A percentile compares a stretch with the other conserved stretches of the same genome.
Conservation (phyloP, 2,113 vertebrate species). For the Mandrillus leucophaeus region DNA sequence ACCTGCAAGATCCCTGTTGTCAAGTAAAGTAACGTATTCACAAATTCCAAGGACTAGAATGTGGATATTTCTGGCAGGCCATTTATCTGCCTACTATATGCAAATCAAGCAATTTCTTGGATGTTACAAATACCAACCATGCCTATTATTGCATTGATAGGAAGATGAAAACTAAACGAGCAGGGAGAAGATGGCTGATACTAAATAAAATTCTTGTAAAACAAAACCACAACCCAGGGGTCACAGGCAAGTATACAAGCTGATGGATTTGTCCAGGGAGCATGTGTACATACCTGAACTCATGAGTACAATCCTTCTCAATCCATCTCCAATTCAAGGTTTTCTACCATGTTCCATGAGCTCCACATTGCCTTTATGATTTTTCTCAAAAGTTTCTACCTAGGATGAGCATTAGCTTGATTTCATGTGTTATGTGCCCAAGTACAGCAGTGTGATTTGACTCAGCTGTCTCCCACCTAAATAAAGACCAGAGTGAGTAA, state of each 20-base stretch:
- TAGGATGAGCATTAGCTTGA: background rate
- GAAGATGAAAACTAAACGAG: background rate
- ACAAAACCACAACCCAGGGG: background rate
- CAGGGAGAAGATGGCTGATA: background rate
- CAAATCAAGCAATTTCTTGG: background rate
- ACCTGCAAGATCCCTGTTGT: background rate
- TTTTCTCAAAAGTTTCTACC: background rate
- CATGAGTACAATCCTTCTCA: fast-evolving
- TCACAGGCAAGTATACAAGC: background rate
- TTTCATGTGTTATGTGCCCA: background rate
- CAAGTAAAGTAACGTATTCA: background rate
- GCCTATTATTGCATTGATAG: background rate
- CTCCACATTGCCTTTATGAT: background rate
- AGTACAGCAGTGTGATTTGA: background rate
- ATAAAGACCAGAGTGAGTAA: background rate
- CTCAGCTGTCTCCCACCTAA: background rate
- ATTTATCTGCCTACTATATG: background rate
- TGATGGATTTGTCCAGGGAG: fast-evolving
- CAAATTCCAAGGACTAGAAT: background rate
- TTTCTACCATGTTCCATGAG: background rate
- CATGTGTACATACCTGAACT: background rate
- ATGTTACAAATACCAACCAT: background rate
- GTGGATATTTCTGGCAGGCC: background rate
- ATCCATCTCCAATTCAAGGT: background rate
- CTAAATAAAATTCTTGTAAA: background rate